These are phyloP conservation scores for Metalampra italica DNA, from an alignment of 2,888 invertebrate species.

Conservation along the genomic window DNA sequence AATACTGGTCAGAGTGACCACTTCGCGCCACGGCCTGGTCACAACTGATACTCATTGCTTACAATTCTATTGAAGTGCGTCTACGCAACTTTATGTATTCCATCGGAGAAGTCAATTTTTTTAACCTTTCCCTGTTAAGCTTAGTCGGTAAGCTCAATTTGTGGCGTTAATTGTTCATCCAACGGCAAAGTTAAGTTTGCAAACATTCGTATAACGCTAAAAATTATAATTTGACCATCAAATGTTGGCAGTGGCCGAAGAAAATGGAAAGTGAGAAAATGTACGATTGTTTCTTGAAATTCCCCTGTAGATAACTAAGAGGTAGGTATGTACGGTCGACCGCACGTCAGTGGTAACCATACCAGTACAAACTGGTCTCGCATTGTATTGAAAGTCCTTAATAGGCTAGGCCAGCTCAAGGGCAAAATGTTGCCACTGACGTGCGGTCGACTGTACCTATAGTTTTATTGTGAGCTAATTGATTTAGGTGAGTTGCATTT, in stretches of 20 bases:
- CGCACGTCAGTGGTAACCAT: too few species aligned
- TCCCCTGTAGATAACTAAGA: too few species aligned
- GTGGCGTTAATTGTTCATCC: conserved; percentile 2
- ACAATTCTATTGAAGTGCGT: conserved; percentile 38
- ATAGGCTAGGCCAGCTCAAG: too few species aligned
- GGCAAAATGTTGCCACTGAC: too few species aligned
- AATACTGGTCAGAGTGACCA: conserved; percentile 33
- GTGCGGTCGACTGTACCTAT: too few species aligned
- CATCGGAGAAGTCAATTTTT: conserved; percentile 27
- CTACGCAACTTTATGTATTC: conserved; percentile 42
- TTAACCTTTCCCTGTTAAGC: conserved; percentile 22
- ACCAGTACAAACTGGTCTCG: too few species aligned
- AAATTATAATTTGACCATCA: not conserved
- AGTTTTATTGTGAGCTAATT: too few species aligned
- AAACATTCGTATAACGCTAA: not conserved
- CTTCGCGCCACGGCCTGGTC: conserved; percentile 36
- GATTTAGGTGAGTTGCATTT: too few species aligned
- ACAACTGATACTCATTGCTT: conserved; percentile 46
- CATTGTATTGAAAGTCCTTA: too few species aligned
- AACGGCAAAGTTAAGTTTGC: conserved; percentile 22
- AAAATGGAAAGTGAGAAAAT: not conserved
- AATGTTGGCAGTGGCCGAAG: not conserved
- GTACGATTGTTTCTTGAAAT: too few species aligned
- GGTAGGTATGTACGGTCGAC: too few species aligned
- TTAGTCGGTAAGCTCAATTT: not conserved